Conservation (phyloP, 2,888 invertebrate genomes). For the Drosophila atripex region DNA sequence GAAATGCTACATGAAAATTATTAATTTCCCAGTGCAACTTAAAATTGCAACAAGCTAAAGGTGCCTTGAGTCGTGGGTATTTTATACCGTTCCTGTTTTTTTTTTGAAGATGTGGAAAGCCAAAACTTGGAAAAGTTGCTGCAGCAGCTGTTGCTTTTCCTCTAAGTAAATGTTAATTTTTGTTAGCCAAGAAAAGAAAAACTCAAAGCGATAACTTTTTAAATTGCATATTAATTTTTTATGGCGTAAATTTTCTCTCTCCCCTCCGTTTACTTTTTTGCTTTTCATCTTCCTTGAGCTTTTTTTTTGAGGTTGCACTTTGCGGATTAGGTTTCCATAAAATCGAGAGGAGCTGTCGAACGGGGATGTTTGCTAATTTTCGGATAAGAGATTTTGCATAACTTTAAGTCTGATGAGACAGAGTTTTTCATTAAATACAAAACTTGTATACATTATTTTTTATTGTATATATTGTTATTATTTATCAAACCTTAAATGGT, state of each 20-base stretch:
- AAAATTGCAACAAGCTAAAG: slow-evolving; percentile 64
- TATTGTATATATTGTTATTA: no score
- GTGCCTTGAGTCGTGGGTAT: slow-evolving; percentile 29
- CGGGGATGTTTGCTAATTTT: slow-evolving; percentile 12
- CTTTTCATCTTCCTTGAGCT: slow-evolving; percentile 13
- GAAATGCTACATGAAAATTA: slow-evolving; percentile 63
- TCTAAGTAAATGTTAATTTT: slow-evolving; percentile 46
- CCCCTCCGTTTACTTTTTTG: neutral
- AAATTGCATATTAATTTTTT: slow-evolving; percentile 61
- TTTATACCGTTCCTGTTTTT: slow-evolving; percentile 36
- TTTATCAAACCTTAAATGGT: no score
- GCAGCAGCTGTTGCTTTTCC: slow-evolving; percentile 52
- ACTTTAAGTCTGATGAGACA: neutral
- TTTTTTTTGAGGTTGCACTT: slow-evolving; percentile 40
- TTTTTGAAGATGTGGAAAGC: neutral
- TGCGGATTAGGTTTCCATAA: slow-evolving; percentile 30
- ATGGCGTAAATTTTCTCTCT: slow-evolving; percentile 16
- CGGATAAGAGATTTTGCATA: neutral
- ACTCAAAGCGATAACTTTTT: slow-evolving; percentile 58
- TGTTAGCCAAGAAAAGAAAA: slow-evolving; percentile 44
- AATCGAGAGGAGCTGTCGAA: neutral
- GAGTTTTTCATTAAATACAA: no score
- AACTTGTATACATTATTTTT: no score
- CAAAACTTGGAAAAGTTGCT: slow-evolving; percentile 39
- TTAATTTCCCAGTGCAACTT: slow-evolving; percentile 69